Evolutionary conservation across 1,140 invertebrate genomes (phyloP).

Genomic region (Trialeurodes vaporariorum): DNA sequence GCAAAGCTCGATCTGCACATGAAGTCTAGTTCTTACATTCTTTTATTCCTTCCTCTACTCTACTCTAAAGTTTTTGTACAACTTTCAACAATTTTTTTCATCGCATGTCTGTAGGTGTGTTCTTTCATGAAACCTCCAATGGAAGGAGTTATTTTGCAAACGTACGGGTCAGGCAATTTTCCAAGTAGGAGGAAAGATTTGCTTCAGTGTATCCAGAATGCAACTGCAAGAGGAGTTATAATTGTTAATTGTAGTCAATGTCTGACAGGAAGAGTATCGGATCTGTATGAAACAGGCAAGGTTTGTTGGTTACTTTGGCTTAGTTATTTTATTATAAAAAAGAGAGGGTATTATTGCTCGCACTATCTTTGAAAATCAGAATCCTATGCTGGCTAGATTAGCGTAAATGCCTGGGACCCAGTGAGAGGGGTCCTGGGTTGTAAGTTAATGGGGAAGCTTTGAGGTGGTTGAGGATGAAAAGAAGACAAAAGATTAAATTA

Average conservation of each 20-base stretch:
- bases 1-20: not conserved
- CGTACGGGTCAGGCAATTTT: slow-evolving; percentile 87
- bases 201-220: slow-evolving; percentile 56
- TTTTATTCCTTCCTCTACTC: slow-evolving; percentile 3
- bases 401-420: too few relatives aligned
- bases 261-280: slow-evolving; percentile 54
- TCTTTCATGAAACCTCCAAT: slow-evolving; percentile 75
- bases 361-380: too few relatives aligned
- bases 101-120: slow-evolving; percentile 38
- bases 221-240: slow-evolving; percentile 67
- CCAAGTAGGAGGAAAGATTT: slow-evolving; percentile 75
- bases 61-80: not conserved
- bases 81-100: not conserved
- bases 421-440: too few relatives aligned
- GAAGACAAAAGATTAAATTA: too few relatives aligned
- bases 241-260: slow-evolving; percentile 93
- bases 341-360: too few relatives aligned
- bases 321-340: too few relatives aligned
- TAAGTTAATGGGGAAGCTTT: too few relatives aligned
- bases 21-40: not conserved
- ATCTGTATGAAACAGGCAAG: slow-evolving; percentile 71
- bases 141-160: slow-evolving; percentile 80
- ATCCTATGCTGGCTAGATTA: too few relatives aligned
- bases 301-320: too few relatives aligned
- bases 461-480: too few relatives aligned